phyloP scores from a whole-genome alignment of 1,140 invertebrate species.

The Aphaenogaster rudis region DNA sequence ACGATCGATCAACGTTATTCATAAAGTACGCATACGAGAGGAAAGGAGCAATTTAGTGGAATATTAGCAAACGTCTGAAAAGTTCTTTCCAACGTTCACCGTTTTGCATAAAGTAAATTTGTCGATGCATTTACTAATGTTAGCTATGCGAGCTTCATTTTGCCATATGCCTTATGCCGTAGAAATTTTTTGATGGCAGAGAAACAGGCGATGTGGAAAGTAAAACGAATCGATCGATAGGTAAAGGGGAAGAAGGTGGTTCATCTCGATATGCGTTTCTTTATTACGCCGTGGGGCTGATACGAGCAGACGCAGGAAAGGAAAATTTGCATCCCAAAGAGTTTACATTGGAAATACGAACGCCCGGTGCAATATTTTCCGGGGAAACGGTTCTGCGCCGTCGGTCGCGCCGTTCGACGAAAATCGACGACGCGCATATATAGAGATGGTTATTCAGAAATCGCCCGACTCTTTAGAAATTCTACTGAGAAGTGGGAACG shows the following conservation, averaged over 20 bases:
- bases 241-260: not conserved
- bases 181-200: slow-evolving; percentile 3
- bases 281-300: slow-evolving; percentile 43
- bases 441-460: slow-evolving; percentile 44
- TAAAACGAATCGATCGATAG: slow-evolving; percentile 24
- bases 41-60: not conserved
- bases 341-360: slow-evolving; percentile 56
- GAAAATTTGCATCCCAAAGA: slow-evolving; percentile 65
- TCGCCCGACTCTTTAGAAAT: slow-evolving; percentile 23
- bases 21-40: not conserved
- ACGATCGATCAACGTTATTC: not conserved
- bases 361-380: slow-evolving; percentile 50
- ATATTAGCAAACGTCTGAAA: not conserved
- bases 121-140: slow-evolving; percentile 18
- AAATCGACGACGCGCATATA: slow-evolving; percentile 32
- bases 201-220: slow-evolving; percentile 24
- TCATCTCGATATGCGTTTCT: slow-evolving; percentile 61
- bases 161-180: not conserved
- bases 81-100: not conserved
- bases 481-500: slow-evolving; percentile 36
- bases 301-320: slow-evolving; percentile 49
- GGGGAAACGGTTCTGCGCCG: slow-evolving; percentile 4
- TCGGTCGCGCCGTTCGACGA: slow-evolving; percentile 32
- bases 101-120: slow-evolving; percentile 39
- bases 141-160: not conserved